Base-by-base conservation (phyloP, 1,140 invertebrate genomes). In the Drosophila malerkotliana region DNA sequence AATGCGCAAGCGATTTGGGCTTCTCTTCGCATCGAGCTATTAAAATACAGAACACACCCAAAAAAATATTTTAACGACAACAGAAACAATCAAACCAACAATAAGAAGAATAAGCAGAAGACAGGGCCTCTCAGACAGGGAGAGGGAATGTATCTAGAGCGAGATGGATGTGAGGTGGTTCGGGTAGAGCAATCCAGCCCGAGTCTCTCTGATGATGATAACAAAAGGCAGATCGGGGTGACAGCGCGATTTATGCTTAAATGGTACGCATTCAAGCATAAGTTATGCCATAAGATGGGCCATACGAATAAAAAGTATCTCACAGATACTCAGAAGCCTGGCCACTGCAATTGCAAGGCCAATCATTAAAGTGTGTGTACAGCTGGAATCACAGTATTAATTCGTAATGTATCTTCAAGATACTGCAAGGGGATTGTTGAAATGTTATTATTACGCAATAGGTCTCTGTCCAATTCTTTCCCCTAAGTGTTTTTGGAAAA, bases 1-100 rank as follows among this genome's bases (percentile, higher is more conserved):
- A 80, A 66, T 80, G 63, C 77, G 72, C 78, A 80, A 74, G 73
- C 78, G 79, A 60, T 77, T 83, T 73, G 71, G 57, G 64, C 66
- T 68, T 67, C 64, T 66, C 64, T 47, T 67, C 34, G 34, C 52
- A 68, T 48, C 58, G 54, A 73, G 82, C 83, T 88, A 87, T 87
- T 87, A 88, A 87, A 87, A 87, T 83, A 87, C 83, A 87, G 83
- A 87, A 87, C 83, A 87, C 83, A 87, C 83, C 83, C 83, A 87
- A 69, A 87, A 37, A 87, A 83, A 87, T 87, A 87, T 87, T 87
- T 87, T 87, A 88, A 87, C 82, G 81, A 87, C 69, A 60, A 61
- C 52, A 73, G 52, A 59, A 79, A 58, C 53, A 69, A 84, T 63
- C 62, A 69, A 74, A 47, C 32, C 64, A 68, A 69, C 37, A 32